phyloP scores from a whole-genome alignment of 2,888 invertebrate species.

The Melinaea marsaeus region DNA sequence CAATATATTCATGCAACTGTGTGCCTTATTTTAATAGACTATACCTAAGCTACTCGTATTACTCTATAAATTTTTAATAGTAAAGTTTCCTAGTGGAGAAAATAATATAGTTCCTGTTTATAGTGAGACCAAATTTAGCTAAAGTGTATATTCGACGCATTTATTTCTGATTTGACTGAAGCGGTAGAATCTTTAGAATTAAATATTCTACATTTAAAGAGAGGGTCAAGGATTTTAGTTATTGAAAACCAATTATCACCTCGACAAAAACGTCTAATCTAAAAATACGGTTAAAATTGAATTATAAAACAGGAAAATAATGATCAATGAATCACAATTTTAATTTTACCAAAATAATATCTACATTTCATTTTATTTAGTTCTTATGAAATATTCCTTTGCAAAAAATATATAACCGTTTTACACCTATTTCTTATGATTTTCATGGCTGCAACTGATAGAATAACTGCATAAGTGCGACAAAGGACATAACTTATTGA shows the following conservation, averaged over 20 bases:
- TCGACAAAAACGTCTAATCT: background rate
- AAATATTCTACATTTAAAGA: too few relatives aligned
- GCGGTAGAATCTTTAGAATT: too few relatives aligned
- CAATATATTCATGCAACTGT: conserved; percentile 13
- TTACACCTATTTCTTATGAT: too few relatives aligned
- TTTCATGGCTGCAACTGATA: too few relatives aligned
- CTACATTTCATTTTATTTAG: background rate
- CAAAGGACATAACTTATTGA: too few relatives aligned
- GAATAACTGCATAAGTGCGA: too few relatives aligned
- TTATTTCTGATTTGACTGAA: background rate
- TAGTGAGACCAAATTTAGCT: background rate
- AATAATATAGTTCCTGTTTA: background rate
- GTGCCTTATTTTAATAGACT: background rate
- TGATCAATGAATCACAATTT: too few relatives aligned
- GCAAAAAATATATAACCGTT: background rate
- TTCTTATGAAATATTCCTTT: background rate
- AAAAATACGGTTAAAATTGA: conserved; percentile 6
- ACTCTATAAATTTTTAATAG: conserved; percentile 7
- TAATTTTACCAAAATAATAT: background rate
- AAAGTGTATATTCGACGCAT: background rate
- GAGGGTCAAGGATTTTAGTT: conserved; percentile 11
- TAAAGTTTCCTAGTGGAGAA: background rate
- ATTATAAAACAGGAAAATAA: too few relatives aligned
- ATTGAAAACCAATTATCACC: conserved; percentile 10
- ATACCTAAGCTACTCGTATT: conserved; percentile 4